Percentiles rank a stretch among this genome's conserved stretches.
phyloP scores from a whole-genome alignment of 2,113 vertebrate species.

The Mus musculus region GRCm39 chr16:89372501-89373000 shows the following conservation, averaged over 20 bases:
- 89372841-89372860: constrained; percentile 23
- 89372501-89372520: constrained; percentile 56
- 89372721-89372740: neutral
- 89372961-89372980: neutral
- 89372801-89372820: neutral
- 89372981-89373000: neutral
- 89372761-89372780: neutral
- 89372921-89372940: constrained; percentile 1
- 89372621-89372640: neutral
- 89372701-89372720: neutral
- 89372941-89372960: neutral
- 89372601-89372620: constrained; percentile 41
- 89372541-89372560: neutral
- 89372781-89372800: neutral
- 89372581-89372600: constrained; percentile 19
- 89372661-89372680: constrained; percentile 40
- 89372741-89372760: constrained; percentile 33
- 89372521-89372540: constrained; percentile 2
- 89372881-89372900: neutral
- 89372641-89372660: constrained; percentile 45
- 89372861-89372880: neutral
- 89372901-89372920: neutral
- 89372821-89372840: neutral
- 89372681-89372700: constrained; percentile 17
- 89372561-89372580: neutral